Conservation (phyloP, 1,140 invertebrate species). For the Diorhabda elongata region DNA sequence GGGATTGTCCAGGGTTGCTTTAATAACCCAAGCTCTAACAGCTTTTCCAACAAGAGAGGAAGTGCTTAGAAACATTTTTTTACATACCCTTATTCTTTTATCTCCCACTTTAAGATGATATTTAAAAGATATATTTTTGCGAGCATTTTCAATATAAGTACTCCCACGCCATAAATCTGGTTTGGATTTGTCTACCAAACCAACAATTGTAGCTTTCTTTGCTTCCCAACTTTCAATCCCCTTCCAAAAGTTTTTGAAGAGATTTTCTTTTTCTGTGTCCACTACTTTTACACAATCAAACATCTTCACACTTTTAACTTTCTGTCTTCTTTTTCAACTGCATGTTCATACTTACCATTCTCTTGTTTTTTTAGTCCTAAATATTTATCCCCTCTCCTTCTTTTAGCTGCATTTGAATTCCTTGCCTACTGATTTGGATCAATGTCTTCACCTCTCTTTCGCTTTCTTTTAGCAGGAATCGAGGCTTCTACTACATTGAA, state of each 20-base stretch:
- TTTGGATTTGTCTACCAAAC: too few species aligned
- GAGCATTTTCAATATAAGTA: too few species aligned
- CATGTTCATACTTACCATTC: background rate
- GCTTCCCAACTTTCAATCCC: slow-evolving; percentile 10
- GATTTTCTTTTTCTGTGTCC: background rate
- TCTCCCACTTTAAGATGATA: background rate
- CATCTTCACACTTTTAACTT: background rate
- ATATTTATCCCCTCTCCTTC: slow-evolving; percentile 15
- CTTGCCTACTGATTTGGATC: background rate
- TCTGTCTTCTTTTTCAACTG: slow-evolving; percentile 5
- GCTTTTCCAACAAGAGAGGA: slow-evolving; percentile 1
- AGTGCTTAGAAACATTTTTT: slow-evolving; percentile 12
- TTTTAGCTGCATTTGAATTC: slow-evolving; percentile 7
- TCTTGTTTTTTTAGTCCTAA: slow-evolving; percentile 11
- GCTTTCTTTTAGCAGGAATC: background rate
- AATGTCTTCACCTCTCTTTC: background rate
- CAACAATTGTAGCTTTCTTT: background rate
- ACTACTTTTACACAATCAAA: slow-evolving; percentile 8
- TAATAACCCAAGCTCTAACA: slow-evolving; percentile 7
- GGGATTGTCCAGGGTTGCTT: background rate
- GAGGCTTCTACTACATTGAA: background rate
- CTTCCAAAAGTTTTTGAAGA: slow-evolving; percentile 16
- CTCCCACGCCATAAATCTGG: too few species aligned
- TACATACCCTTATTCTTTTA: slow-evolving; percentile 7
- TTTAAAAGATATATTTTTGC: too few species aligned